Evolutionary conservation across 53 echinoderm and acorn worm genomes (phyloP), one percentile per base, ranked within the genome.

Genomic region (Holothuria leucospilota): DNA sequence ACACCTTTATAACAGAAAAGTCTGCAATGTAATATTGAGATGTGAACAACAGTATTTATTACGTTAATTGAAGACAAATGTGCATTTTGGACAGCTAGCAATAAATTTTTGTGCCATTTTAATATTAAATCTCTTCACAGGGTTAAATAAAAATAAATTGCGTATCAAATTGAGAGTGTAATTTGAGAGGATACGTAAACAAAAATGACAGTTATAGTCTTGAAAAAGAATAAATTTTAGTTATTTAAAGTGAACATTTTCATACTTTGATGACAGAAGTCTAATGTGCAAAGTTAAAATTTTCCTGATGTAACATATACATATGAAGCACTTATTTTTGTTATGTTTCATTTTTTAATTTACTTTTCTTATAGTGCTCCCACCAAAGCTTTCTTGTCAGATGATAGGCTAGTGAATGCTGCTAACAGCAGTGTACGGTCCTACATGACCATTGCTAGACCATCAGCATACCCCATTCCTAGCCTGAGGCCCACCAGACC

Each of bases 351-450:
- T 27, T 21, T 14, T 27, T 15, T 14, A 13, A 68, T 46, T 53
- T 81, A 64, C 23, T 42, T 61, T 63, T 73, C 8, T 77, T 86
- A 60, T 81, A 96, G 96, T 86, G 93, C 93, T 25, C 62, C 93
- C 21, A 96, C 94, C 15, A 93, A 93, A 84, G 86, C 96, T 15
- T 63, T 94, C 56, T 73, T 86, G 15, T 94, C 92, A 60, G 89
- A 93, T 52, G 96, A 96, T 69, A 88, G 94, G 21, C 62, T 96
- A 30, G 91, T 93, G 21, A 97, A 94, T 66, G 97, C 97, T 82
- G 88, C 97, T 63, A 97, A 97, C 75, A 86, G 84, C 75, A 97
- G 94, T 63, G 94, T 97, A 11, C 71, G 97, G 53, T 97, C 97
- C 51, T 97, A 95, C 61, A 93, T 97, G 91, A 97, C 90, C 25